Percentiles rank a stretch among this genome's conserved stretches.
Conservation (phyloP, 2,797 vertebrate genomes). For the Eurystomus glaucurus region DNA sequence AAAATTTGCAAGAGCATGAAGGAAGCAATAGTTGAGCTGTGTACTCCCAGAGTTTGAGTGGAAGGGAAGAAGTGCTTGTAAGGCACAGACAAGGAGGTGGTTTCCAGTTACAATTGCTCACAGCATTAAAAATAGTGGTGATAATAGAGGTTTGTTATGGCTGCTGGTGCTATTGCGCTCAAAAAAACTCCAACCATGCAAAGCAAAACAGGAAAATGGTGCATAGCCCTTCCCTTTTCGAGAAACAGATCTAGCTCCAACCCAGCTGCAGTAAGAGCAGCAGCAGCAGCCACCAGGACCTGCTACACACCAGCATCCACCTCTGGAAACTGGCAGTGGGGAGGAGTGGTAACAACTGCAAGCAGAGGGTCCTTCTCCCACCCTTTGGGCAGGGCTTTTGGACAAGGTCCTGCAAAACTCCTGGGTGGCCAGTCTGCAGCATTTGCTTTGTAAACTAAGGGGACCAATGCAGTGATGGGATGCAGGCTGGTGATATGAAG, state of each 20-base stretch:
- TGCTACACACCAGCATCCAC: not conserved
- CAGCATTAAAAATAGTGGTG: not conserved
- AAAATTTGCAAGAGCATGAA: conserved; percentile 72
- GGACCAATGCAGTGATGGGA: not conserved
- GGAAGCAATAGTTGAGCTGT: conserved; percentile 46
- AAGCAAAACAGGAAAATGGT: not conserved
- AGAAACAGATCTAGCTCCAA: not conserved
- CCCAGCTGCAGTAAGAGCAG: not conserved
- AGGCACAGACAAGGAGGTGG: conserved; percentile 6
- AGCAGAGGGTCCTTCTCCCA: not conserved
- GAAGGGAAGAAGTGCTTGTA: conserved; percentile 43
- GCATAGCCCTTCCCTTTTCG: fast-evolving
- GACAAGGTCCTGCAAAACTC: not conserved
- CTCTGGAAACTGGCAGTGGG: fast-evolving
- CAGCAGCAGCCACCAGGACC: not conserved
- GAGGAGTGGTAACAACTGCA: fast-evolving
- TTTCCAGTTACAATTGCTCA: conserved; percentile 29
- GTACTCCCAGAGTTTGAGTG: conserved; percentile 12
- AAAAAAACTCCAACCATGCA: not conserved
- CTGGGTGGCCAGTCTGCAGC: not conserved
- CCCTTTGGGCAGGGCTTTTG: not conserved
- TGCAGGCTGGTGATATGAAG: not conserved
- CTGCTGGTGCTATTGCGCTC: not conserved
- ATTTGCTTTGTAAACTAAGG: not conserved
- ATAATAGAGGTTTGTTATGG: not conserved